phyloP scores from a whole-genome alignment of 2,797 vertebrate species.

The Micrastur ruficollis region DNA sequence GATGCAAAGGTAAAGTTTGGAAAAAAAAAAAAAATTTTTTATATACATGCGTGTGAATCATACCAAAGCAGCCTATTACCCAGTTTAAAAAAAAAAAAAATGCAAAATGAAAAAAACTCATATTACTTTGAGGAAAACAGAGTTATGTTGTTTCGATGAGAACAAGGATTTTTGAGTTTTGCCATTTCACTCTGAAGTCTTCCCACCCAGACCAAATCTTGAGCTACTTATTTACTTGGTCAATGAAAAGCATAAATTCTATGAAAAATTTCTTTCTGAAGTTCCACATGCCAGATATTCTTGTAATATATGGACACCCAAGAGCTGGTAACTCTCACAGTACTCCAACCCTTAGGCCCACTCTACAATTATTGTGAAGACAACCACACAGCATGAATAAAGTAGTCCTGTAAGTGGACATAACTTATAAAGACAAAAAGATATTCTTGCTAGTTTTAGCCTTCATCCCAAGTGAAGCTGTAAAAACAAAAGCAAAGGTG shows the following conservation, averaged over 20 bases:
- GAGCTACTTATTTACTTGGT: neutral
- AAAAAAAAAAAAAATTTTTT: neutral
- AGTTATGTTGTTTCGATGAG: neutral
- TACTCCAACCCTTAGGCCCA: neutral
- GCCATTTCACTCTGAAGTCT: neutral
- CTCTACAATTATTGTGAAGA: neutral
- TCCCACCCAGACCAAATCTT: neutral
- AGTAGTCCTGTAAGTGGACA: neutral
- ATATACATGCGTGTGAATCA: neutral
- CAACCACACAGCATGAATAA: neutral
- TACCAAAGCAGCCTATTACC: neutral
- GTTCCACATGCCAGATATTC: neutral
- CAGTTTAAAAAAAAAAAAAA: neutral
- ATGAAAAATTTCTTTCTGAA: neutral
- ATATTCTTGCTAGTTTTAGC: neutral
- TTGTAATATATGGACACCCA: neutral
- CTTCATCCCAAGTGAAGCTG: neutral
- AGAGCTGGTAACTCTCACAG: neutral
- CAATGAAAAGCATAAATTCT: neutral
- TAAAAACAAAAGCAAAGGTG: neutral
- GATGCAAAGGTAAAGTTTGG: neutral
- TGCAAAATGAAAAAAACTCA: neutral
- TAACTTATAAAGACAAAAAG: neutral
- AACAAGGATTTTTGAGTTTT: neutral
- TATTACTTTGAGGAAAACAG: neutral